Conservation (phyloP, 2,113 vertebrate genomes). For the Bujurquina vittata region DNA sequence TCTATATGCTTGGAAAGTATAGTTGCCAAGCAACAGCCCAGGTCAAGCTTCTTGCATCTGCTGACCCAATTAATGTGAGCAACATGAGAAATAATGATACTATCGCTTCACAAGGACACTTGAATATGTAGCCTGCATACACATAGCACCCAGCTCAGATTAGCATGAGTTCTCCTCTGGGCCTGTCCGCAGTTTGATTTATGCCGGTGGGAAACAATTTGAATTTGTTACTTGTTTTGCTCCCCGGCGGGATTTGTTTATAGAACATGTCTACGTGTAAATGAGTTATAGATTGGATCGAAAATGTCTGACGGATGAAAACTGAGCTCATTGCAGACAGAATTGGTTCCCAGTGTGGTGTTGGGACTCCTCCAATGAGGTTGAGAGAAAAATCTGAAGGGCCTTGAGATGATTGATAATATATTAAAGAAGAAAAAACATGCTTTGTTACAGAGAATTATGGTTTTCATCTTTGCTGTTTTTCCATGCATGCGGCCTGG, state of each 20-base stretch:
- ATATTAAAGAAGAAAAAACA: neutral
- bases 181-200: constrained; percentile 44
- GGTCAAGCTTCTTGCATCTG: constrained; percentile 69
- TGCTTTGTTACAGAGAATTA: neutral
- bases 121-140: constrained; percentile 43
- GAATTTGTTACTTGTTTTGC: constrained; percentile 40
- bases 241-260: constrained; percentile 39
- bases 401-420: neutral
- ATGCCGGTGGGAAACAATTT: constrained; percentile 50
- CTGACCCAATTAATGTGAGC: constrained; percentile 72
- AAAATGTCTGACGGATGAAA: constrained; percentile 24
- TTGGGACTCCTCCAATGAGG: neutral
- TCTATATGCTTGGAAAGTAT: constrained; percentile 47
- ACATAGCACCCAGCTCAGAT: constrained; percentile 40
- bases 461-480: neutral
- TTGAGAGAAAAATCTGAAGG: neutral
- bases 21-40: constrained; percentile 77
- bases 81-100: constrained; percentile 69
- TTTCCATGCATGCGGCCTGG: neutral
- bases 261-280: constrained; percentile 31
- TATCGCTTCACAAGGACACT: constrained; percentile 69
- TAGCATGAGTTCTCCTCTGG: constrained; percentile 31
- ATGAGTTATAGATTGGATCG: constrained; percentile 47
- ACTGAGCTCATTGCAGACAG: neutral
- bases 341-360: neutral